phyloP scores from a whole-genome alignment of 2,888 invertebrate genomes.

The Glyphotaelius pellucidus region DNA sequence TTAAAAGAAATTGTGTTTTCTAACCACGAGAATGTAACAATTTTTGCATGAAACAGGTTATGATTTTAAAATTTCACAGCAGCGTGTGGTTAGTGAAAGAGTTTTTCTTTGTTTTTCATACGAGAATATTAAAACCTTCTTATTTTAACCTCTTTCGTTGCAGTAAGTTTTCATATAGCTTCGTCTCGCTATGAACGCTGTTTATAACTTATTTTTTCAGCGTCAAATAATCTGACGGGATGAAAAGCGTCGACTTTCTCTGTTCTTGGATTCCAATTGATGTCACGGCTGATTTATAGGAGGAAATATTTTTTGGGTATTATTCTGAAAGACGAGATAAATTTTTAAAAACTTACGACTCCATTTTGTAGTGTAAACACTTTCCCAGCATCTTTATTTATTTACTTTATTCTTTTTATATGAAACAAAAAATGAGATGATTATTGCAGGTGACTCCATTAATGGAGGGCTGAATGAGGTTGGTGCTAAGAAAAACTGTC shows the following conservation, averaged over 20 bases:
- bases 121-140: background rate
- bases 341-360: background rate
- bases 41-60: background rate
- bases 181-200: background rate
- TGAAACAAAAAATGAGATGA: no score
- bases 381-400: no score
- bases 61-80: background rate
- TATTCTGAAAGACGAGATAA: background rate
- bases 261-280: background rate
- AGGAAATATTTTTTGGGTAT: background rate
- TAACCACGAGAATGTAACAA: background rate
- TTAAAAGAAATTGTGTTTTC: no score
- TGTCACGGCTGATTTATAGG: background rate
- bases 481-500: no score
- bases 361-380: background rate
- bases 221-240: background rate
- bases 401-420: no score
- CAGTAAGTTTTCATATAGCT: background rate
- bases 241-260: background rate
- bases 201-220: background rate
- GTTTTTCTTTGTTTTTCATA: background rate
- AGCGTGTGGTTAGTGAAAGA: background rate
- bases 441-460: no score
- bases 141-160: background rate
- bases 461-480: no score